phyloP scores from a whole-genome alignment of 2,113 vertebrate genomes.

The Protobothrops flavoviridis region DNA sequence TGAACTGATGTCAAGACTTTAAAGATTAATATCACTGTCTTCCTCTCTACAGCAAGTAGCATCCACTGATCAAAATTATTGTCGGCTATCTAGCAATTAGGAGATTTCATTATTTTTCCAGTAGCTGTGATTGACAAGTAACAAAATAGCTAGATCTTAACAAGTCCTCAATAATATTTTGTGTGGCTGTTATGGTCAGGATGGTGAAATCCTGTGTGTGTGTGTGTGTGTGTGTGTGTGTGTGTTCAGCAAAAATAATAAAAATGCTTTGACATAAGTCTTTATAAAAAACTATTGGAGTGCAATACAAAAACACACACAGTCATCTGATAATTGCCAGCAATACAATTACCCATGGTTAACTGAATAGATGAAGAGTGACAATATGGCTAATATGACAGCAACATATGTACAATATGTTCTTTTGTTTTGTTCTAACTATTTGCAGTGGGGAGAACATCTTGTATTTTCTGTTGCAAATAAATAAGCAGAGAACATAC shows the following conservation, averaged over 20 bases:
- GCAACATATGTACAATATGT: neutral
- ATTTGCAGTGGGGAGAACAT: neutral
- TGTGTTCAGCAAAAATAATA: neutral
- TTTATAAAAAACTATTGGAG: neutral
- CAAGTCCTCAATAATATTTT: neutral
- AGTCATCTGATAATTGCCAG: neutral
- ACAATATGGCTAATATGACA: neutral
- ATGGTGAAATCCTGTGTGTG: neutral
- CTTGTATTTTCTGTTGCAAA: neutral
- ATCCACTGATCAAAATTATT: neutral
- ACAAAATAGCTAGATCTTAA: neutral
- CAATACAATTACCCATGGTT: neutral
- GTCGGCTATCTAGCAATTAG: neutral
- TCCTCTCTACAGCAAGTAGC: neutral
- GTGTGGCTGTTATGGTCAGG: neutral
- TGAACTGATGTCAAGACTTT: neutral
- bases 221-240: neutral
- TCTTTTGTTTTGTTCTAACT: neutral
- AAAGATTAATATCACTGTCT: neutral
- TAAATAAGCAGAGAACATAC: neutral
- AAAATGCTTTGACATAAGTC: neutral
- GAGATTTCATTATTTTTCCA: neutral
- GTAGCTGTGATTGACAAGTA: neutral
- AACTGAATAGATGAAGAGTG: neutral
- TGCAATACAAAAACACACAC: neutral